Base-by-base conservation (phyloP, 2,797 vertebrate species). In the Morus bassanus region DNA sequence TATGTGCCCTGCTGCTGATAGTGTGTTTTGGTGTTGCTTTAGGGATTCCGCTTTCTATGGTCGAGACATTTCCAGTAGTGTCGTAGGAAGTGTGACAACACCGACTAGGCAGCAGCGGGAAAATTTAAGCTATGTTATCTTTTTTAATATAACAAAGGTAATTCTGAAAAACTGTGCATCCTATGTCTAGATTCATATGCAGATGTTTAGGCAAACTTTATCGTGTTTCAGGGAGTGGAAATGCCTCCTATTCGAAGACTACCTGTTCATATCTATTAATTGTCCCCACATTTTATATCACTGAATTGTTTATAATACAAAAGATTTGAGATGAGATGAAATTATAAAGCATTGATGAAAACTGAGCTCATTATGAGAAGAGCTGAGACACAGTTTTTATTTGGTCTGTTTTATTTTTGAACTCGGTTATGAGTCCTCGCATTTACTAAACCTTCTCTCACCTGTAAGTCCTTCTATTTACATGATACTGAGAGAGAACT, bases 21-120 rank as follows among this genome's bases (percentile, higher is more conserved):
- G 22, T 0, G 13, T 0, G 1, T 5, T 56, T 2, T 2, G 18
- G 21, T 8, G 18, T 18, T 12, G 70, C 56, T 48, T 18, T 13
- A 22, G 59, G 69, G 33, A 13, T 60, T 9, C 79, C 41, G 64
- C 54, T 39, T 70, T 21, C 69, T 18, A 4, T 5, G 25, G 22
- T 13, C 43, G 28, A 17, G 53, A 37, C 8, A 6, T 10, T 37
- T 18, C n/a, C 76, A 72, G 23, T 1, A 48, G 37, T 54, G 61
- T 5, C 24, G n/a, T 2, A 25, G 24, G 9, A 68, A 16, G 23
- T 4, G 43, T 50, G 80, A 70, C 53, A 80, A 17, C 31, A 64
- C 18, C 48, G 50, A 25, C 25, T 0, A 11, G 63, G 37, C 48
- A 41, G 4, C 19, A 25, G 28, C 1, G 4, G 24, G 23, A 35